Percentiles rank a stretch among this genome's conserved stretches.
These are phyloP conservation scores for Tetanocera ferruginea DNA, from an alignment of 2,888 invertebrate species.

Conservation along the genomic window DNA sequence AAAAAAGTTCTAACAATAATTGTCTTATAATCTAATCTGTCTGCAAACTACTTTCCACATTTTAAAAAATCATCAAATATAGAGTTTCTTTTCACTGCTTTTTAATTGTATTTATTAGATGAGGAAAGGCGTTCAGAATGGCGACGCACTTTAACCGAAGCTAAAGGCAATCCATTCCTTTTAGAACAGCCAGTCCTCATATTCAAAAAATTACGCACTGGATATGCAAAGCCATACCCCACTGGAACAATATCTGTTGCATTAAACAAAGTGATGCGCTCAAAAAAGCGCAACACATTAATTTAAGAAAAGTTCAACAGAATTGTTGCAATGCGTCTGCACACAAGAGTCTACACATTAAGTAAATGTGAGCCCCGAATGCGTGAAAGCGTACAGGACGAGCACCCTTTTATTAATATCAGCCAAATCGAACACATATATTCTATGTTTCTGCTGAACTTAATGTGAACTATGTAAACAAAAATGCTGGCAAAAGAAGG, in stretches of 20 bases:
- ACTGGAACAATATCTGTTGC: constrained; percentile 56
- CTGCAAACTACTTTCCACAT: too few species aligned
- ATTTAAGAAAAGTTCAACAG: constrained; percentile 49
- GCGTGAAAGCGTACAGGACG: constrained; percentile 51
- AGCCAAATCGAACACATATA: too few species aligned
- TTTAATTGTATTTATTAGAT: not conserved
- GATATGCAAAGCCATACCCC: constrained; percentile 70
- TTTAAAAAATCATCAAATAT: too few species aligned
- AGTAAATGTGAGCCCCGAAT: constrained; percentile 30
- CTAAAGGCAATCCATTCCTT: constrained; percentile 45
- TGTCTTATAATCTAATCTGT: too few species aligned
- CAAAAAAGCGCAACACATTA: constrained; percentile 45
- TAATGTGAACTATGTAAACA: not conserved
- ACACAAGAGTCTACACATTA: constrained; percentile 40
- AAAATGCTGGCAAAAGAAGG: not conserved
- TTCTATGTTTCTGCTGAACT: not conserved
- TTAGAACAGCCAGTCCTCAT: constrained; percentile 45
- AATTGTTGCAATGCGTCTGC: constrained; percentile 62
- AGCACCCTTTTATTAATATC: constrained; percentile 61
- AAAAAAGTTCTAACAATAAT: too few species aligned
- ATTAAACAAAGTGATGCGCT: constrained; percentile 46
- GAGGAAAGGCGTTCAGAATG: constrained; percentile 27
- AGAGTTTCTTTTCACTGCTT: too few species aligned
- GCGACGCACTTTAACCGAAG: constrained; percentile 21
- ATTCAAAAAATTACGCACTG: constrained; percentile 67